phyloP scores from a whole-genome alignment of 2,888 invertebrate species.

The Lepidocyrtinus sp. region DNA sequence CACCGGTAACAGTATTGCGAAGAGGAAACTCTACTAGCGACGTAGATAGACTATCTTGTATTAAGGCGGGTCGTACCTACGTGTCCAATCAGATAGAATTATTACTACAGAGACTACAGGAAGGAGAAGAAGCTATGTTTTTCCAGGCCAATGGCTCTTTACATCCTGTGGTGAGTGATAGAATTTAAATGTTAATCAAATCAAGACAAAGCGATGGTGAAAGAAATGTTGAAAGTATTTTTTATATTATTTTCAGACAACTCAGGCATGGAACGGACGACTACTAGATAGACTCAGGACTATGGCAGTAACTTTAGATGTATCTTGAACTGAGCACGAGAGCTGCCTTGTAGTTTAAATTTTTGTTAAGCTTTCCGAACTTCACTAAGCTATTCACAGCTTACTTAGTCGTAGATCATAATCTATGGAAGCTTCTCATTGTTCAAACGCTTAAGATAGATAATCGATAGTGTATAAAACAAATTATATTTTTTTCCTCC shows the following conservation, averaged over 20 bases:
- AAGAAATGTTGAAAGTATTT: not conserved
- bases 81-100: conserved; percentile 47
- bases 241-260: conserved; percentile 17
- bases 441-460: not conserved
- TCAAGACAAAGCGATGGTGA: not conserved
- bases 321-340: conserved; percentile 32
- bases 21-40: conserved; percentile 21
- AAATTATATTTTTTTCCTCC: too few species aligned
- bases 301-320: conserved; percentile 61
- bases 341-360: too few species aligned
- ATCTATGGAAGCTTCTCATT: not conserved
- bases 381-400: not conserved
- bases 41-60: conserved; percentile 28
- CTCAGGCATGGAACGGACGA: conserved; percentile 53
- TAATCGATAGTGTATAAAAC: too few species aligned
- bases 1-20: not conserved
- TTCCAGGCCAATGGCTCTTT: not conserved
- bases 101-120: conserved; percentile 41
- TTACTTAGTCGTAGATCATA: not conserved
- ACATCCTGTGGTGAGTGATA: conserved; percentile 25
- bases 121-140: conserved; percentile 45
- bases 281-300: conserved; percentile 64
- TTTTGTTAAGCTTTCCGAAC: too few species aligned
- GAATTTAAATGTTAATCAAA: not conserved
- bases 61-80: conserved; percentile 36